Base-by-base conservation (phyloP, 1,140 invertebrate genomes). In the Bacillus rossius region DNA sequence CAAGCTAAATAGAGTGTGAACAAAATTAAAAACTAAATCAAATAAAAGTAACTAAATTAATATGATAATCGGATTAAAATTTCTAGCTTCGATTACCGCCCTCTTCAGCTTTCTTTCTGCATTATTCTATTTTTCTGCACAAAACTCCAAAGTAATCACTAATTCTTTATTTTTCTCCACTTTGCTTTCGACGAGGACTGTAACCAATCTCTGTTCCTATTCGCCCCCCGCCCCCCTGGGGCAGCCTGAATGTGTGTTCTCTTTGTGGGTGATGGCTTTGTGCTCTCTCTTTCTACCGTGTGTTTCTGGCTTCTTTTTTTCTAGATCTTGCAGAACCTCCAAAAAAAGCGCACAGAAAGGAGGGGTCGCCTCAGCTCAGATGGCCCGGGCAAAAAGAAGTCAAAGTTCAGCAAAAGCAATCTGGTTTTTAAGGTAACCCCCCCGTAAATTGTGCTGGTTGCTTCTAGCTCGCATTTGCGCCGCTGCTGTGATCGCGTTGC, bases 271-370 rank as follows among this genome's bases (percentile, higher is more conserved):
- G 53, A 48, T 50, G 55, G 55, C 60, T 55, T 34, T 38, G 25
- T 50, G 55, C 57, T 58, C 62, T 64, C 59, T 61, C 40, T 65
- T 53, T 57, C 48, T 57, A 40, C 38, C 43, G 37, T 61, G 60
- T 60, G 41, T 60, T 56, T 55, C 41, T 70, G 63, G 61, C 61
- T 62, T 65, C 85, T 82, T 86, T 84, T 81, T 87, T 89, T 89
- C 87, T 92, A 93, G 91, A 92, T 92, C 87, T 91, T 93, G 87
- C 90, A 92, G 89, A 92, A 91, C 86, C 88, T 92, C 82, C 89
- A 91, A 89, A 92, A 92, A 92, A 92, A 92, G 86, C 88, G 88
- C 86, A 91, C 89, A 82, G 89, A 92, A 85, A 84, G 89, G 82
- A 87, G 89, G 84, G 89, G 89, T 82, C 87, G 89, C 80, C 88